Evolutionary conservation across 2,888 invertebrate species (phyloP).

Genomic region (Cyrtodaria siliqua): DNA sequence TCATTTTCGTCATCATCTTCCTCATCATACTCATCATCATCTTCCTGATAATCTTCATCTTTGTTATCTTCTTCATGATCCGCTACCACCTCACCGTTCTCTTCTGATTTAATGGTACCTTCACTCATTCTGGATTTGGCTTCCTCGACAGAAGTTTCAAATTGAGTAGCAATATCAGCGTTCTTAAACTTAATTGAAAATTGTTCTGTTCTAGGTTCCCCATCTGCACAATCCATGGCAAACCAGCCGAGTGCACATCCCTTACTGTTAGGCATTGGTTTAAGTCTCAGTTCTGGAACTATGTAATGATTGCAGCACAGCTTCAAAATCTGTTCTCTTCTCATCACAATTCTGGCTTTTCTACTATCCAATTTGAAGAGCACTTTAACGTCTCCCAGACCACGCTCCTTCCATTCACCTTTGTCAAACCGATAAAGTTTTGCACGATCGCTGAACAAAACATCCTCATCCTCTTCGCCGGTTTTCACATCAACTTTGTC

Average conservation of each 20-base stretch:
- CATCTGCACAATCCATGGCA: conserved; percentile 94
- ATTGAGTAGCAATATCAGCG: conserved; percentile 91
- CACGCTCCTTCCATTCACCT: conserved; percentile 87
- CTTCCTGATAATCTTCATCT: conserved; percentile 42
- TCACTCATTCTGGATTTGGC: conserved; percentile 86
- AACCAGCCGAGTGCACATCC: conserved; percentile 93
- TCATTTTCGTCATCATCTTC: conserved; percentile 62
- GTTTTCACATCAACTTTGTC: conserved; percentile 89
- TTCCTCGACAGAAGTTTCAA: conserved; percentile 90
- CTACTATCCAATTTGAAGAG: conserved; percentile 90
- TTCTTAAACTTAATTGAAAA: conserved; percentile 94
- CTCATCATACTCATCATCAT: conserved; percentile 51
- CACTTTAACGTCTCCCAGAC: conserved; percentile 87
- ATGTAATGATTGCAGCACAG: conserved; percentile 96
- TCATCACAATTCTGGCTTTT: conserved; percentile 92
- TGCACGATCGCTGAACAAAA: conserved; percentile 92
- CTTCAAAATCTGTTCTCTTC: conserved; percentile 95
- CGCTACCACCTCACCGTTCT: conserved; percentile 44
- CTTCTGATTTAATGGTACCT: neutral
- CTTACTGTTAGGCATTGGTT: conserved; percentile 91
- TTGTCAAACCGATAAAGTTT: conserved; percentile 89
- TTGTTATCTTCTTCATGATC: conserved; percentile 44
- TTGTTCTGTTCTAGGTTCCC: conserved; percentile 90
- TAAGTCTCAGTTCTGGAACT: conserved; percentile 91
- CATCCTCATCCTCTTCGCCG: conserved; percentile 95